Base-by-base conservation (phyloP, 2,113 vertebrate genomes). In the Lucifuga dentata region DNA sequence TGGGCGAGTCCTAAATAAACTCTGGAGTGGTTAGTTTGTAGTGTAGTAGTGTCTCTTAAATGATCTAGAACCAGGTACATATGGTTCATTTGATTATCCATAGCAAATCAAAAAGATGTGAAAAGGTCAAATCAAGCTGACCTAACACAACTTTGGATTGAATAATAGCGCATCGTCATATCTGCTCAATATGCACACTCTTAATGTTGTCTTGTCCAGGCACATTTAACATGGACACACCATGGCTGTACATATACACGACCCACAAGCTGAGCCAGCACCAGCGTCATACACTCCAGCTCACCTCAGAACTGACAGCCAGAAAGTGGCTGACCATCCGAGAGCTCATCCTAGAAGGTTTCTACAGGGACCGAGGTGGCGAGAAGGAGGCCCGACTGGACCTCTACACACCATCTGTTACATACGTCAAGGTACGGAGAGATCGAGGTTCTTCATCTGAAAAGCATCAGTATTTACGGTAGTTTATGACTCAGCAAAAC, bases 141-240 rank as follows among this genome's bases (percentile, higher is more conserved):
- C n/a, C n/a, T n/a, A n/a, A n/a, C n/a, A n/a, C n/a, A n/a, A n/a
- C n/a, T n/a, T n/a, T n/a, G n/a, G n/a, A n/a, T n/a, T n/a, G n/a
- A n/a, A n/a, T n/a, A n/a, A n/a, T 4, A 23, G 16, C 50, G 6
- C 2, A 6, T 58, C 17, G 2, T 13, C 17, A 1, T 12, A 21
- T 5, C 36, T 46, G 17, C 26, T 3, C n/a, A 38, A 1, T 13
- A 21, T 43, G n/a, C 0, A 32, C 17, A 2, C 20, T 17, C 1
- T 53, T 21, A 29, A 11, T 51, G 46, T 46, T 6, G 40, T 51
- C 3, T 61, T 12, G 3, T 41, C 67, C 78, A 96, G 95, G 94
- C 23, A 85, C 79, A 1, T 89, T 96, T 66, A 95, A 87, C 63
- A 81, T 95, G 88, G 93, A 95, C 73, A 94, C 92, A 0, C 95